phyloP scores from a whole-genome alignment of 2,797 vertebrate species.

The Typhlichthys eigenmanni region DNA sequence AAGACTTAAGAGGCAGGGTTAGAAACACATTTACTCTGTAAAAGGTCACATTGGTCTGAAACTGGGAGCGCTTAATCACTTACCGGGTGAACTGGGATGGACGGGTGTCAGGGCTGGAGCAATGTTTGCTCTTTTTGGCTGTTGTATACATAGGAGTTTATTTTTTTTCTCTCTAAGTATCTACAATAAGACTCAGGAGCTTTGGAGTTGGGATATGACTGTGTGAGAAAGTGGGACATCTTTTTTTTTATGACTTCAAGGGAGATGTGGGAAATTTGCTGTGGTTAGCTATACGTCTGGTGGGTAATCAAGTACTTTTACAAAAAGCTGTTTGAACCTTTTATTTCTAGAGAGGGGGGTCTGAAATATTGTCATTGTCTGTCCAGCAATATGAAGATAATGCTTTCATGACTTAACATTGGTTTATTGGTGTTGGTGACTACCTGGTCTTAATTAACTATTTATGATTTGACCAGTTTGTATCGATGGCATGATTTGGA shows the following conservation, averaged over 20 bases:
- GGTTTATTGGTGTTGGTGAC: conserved; percentile 4
- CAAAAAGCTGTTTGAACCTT: conserved; percentile 15
- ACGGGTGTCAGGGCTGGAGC: not conserved
- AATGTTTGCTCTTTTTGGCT: not conserved
- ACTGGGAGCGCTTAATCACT: no score
- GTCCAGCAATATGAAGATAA: not conserved
- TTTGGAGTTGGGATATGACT: conserved; percentile 38
- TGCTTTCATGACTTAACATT: conserved; percentile 28
- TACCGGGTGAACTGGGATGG: no score
- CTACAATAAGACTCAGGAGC: conserved; percentile 67
- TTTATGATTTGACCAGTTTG: conserved; percentile 34
- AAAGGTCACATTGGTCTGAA: no score
- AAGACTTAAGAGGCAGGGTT: no score
- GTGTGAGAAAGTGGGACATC: conserved; percentile 26
- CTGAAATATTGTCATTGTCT: not conserved
- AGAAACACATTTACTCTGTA: no score
- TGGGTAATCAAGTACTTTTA: conserved; percentile 14
- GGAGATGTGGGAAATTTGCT: conserved; percentile 26
- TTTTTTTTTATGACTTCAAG: not conserved
- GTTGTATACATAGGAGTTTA: conserved; percentile 1
- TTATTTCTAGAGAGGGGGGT: not conserved
- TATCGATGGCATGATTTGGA: conserved; percentile 26
- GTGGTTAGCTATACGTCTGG: conserved; percentile 27
- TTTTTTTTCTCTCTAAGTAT: conserved; percentile 31
- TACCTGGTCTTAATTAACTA: conserved; percentile 35